Evolutionary conservation across 2,888 invertebrate genomes (phyloP).

Genomic region (Oligia fasciuncula): DNA sequence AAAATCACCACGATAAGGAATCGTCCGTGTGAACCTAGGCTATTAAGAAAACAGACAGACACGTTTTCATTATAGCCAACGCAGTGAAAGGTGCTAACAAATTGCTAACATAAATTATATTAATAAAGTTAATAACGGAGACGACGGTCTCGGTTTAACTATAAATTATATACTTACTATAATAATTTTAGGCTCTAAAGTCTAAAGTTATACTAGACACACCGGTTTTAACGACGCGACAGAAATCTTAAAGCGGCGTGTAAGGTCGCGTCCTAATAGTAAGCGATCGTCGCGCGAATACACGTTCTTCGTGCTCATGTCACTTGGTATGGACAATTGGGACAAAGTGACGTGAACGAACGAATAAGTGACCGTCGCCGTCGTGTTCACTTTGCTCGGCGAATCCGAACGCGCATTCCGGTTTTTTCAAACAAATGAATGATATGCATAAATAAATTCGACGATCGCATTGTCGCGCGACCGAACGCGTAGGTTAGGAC

Average conservation of each 20-base stretch:
- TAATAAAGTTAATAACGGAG: conserved; percentile 14
- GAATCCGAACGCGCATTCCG: not conserved
- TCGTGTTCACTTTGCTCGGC: not conserved
- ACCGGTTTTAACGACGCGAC: conserved; percentile 20
- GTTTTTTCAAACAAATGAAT: too few species aligned
- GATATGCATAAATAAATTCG: too few species aligned
- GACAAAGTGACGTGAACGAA: too few species aligned
- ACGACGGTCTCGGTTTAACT: not conserved
- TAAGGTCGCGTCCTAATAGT: not conserved
- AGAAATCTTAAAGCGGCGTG: conserved; percentile 9
- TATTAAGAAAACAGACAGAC: not conserved
- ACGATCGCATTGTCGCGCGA: too few species aligned
- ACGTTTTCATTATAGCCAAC: not conserved
- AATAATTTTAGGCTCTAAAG: conserved; percentile 14
- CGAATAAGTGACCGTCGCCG: not conserved
- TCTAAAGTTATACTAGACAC: conserved; percentile 13
- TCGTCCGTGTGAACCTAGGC: not conserved
- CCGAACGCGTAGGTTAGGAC: too few species aligned
- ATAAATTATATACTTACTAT: not conserved
- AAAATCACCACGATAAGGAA: not conserved
- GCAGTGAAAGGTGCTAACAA: not conserved
- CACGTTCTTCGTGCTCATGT: not conserved
- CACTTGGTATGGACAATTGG: too few species aligned
- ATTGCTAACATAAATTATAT: conserved; percentile 3
- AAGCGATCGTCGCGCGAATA: not conserved